Evolutionary conservation across 1,140 invertebrate genomes (phyloP).

Genomic region (Littorina saxatilis): DNA sequence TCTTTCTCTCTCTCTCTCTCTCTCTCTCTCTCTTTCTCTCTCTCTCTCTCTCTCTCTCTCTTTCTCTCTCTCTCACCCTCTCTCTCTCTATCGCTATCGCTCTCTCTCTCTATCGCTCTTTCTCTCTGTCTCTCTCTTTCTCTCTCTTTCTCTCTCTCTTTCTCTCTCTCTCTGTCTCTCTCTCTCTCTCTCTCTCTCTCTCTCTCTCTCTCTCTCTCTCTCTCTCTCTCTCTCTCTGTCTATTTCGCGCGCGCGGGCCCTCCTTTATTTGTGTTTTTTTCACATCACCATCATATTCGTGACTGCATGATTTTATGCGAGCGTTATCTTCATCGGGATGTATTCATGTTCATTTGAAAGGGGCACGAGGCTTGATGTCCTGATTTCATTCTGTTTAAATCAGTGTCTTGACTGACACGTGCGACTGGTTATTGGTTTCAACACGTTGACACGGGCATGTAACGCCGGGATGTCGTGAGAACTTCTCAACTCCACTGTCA

Average conservation of each 20-base stretch:
- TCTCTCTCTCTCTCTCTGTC: slow-evolving; percentile 1
- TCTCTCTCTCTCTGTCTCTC: slow-evolving; percentile 11
- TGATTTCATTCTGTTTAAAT: too few relatives aligned
- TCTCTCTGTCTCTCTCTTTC: slow-evolving; percentile 22
- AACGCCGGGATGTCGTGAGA: too few relatives aligned
- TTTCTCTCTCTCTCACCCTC: neutral
- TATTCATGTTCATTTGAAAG: too few relatives aligned
- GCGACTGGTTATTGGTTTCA: too few relatives aligned
- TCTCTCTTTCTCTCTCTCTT: neutral
- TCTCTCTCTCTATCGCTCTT: neutral
- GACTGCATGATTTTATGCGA: too few relatives aligned
- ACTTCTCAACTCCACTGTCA: too few relatives aligned
- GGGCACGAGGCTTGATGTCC: too few relatives aligned
- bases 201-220: slow-evolving; percentile 19
- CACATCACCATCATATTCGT: too few relatives aligned
- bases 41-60: neutral
- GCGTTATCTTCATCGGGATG: too few relatives aligned
- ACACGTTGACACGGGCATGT: too few relatives aligned
- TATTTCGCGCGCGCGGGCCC: neutral
- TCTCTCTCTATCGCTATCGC: neutral
- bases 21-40: neutral
- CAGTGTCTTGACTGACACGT: too few relatives aligned
- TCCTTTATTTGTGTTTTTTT: too few relatives aligned
- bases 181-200: slow-evolving; percentile 12
- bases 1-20: neutral